Evolutionary conservation across 2,113 vertebrate genomes (phyloP).

Genomic region (Stegastes partitus): DNA sequence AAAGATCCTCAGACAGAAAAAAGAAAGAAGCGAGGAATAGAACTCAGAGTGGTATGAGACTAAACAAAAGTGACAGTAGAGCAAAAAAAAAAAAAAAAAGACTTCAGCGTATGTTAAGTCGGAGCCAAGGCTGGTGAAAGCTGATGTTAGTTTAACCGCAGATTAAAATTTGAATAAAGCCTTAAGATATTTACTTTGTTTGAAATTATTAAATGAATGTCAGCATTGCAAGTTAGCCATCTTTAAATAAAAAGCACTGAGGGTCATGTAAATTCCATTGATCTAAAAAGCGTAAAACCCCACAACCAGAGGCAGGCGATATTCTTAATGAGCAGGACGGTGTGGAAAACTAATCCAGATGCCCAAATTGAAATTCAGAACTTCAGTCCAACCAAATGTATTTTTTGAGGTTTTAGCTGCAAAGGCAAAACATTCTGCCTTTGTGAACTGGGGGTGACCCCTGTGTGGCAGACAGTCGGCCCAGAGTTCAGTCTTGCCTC

Average conservation of each 20-base stretch:
- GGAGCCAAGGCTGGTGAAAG: conserved; percentile 1
- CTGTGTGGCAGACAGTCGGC: conserved; percentile 38
- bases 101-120: not conserved
- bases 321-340: conserved; percentile 26
- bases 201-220: conserved; percentile 15
- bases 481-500: conserved; percentile 30
- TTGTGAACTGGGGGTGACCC: conserved; percentile 57
- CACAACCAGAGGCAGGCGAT: conserved; percentile 24
- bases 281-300: conserved; percentile 30
- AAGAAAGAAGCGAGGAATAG: conserved; percentile 28
- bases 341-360: conserved; percentile 61
- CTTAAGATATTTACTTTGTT: not conserved
- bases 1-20: conserved; percentile 32
- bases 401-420: conserved; percentile 31
- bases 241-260: not conserved
- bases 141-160: not conserved
- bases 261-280: conserved; percentile 23
- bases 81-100: not conserved
- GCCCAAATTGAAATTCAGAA: conserved; percentile 32
- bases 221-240: not conserved
- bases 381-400: conserved; percentile 15
- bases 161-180: not conserved
- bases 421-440: conserved; percentile 35
- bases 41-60: conserved; percentile 38
- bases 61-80: conserved; percentile 47